A percentile compares a stretch with the other conserved stretches of the same genome.
Conservation (phyloP, 2,113 vertebrate genomes). For the Cochlearius cochlearius region DNA sequence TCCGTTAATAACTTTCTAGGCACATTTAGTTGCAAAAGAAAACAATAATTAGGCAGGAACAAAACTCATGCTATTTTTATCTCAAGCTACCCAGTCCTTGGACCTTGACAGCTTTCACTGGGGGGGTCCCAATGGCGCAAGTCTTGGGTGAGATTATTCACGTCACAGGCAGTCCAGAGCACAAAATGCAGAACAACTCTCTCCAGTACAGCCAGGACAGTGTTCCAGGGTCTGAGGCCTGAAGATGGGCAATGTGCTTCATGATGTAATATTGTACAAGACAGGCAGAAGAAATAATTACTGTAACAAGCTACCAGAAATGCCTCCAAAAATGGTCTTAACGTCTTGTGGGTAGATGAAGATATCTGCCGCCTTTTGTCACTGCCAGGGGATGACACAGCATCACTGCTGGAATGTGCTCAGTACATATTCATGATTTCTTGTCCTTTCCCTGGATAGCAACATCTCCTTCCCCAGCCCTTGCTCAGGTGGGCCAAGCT, state of each 20-base stretch:
- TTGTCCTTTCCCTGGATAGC: constrained; percentile 40
- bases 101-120: not conserved
- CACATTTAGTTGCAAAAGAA: not conserved
- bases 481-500: not conserved
- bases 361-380: not conserved
- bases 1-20: not conserved
- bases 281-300: not conserved
- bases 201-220: not conserved
- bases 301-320: not conserved
- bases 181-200: not conserved
- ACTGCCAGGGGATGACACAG: not conserved
- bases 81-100: not conserved
- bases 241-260: not conserved
- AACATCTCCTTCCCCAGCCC: not conserved
- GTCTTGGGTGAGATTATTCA: not conserved
- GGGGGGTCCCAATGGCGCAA: not conserved
- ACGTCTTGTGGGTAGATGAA: not conserved
- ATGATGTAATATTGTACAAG: not conserved
- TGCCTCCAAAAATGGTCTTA: not conserved
- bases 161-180: not conserved
- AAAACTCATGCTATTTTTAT: not conserved
- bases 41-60: not conserved
- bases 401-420: not conserved
- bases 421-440: not conserved
- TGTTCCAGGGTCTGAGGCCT: not conserved